Conservation (phyloP, 2,888 invertebrate genomes). For the Platerodrilus igneus region DNA sequence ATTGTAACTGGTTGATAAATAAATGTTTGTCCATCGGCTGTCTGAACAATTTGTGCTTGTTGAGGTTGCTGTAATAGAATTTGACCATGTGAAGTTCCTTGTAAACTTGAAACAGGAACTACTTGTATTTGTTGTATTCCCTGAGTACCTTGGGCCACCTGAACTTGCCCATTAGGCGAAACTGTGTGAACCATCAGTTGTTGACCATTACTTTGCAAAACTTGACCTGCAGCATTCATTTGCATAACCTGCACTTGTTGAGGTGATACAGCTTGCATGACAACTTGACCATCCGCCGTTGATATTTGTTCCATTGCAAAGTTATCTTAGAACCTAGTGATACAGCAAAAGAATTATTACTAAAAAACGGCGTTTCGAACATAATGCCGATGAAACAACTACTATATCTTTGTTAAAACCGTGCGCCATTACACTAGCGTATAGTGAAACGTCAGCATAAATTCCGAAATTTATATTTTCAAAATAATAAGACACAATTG, state of each 20-base stretch:
- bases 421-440: slow-evolving; percentile 20
- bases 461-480: slow-evolving; percentile 17
- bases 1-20: slow-evolving; percentile 76
- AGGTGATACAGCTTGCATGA: slow-evolving; percentile 56
- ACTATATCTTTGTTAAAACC: no score
- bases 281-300: slow-evolving; percentile 59
- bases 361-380: no score
- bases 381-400: background rate
- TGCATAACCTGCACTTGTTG: slow-evolving; percentile 61
- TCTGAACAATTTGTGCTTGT: slow-evolving; percentile 80
- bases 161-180: slow-evolving; percentile 58
- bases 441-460: slow-evolving; percentile 21
- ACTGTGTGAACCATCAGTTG: slow-evolving; percentile 68
- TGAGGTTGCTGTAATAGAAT: slow-evolving; percentile 60
- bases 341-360: background rate
- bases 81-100: slow-evolving; percentile 53
- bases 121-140: slow-evolving; percentile 69
- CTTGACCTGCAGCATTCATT: slow-evolving; percentile 54
- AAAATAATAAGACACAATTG: slow-evolving; percentile 34
- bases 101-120: slow-evolving; percentile 63
- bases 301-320: slow-evolving; percentile 56
- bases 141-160: slow-evolving; percentile 61
- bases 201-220: slow-evolving; percentile 64
- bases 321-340: slow-evolving; percentile 3
- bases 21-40: slow-evolving; percentile 89